Evolutionary conservation across 2,888 invertebrate species (phyloP), one percentile per base, ranked within the genome.

Genomic region (Ligdia adustata): DNA sequence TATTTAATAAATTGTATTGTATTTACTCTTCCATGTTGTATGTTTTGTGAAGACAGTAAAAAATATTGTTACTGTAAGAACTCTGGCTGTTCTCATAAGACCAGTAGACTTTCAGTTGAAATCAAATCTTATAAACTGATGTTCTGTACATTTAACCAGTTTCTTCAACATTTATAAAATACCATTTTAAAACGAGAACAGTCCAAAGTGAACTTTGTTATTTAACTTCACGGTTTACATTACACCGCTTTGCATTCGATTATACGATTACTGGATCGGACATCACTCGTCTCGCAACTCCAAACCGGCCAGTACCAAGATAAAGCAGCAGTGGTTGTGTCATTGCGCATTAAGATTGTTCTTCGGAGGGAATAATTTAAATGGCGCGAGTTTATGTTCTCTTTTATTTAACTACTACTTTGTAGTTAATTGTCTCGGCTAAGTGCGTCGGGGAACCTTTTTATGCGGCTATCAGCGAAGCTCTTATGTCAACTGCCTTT

Each of bases 281-380:
- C 69, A 56, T 70, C 70, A 67, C 65, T 63, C 57, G 66, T 64
- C 64, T 60, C 45, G 44, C 50, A 51, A 52, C 46, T 52, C 49
- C 43, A 62, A 71, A 68, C 68, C 61, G 64, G 62, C 62, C 54
- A 39, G 38, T 42, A 58, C 37, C 37, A 57, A 60, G 72, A 69
- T 72, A 70, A 73, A 67, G 63, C 66, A 64, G 67, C 64, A 65
- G 62, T 67, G 66, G 62, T 68, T 66, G 62, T 72, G 71, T 70
- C 72, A 75, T 67, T 72, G 63, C 58, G 55, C 64, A 72, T 75
- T 72, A 74, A 72, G 71, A 72, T 72, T 66, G 64, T 64, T 66
- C 60, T 65, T 64, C 63, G 62, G 67, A 67, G 56, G 48, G 61
- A 64, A 69, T 69, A 64, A 71, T 69, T 67, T 62, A 60, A 68